A percentile compares a stretch with the other conserved stretches of the same genome.
These are phyloP conservation scores for Parascotia fuliginaria DNA, from an alignment of 2,888 invertebrate species.

Conservation along the genomic window DNA sequence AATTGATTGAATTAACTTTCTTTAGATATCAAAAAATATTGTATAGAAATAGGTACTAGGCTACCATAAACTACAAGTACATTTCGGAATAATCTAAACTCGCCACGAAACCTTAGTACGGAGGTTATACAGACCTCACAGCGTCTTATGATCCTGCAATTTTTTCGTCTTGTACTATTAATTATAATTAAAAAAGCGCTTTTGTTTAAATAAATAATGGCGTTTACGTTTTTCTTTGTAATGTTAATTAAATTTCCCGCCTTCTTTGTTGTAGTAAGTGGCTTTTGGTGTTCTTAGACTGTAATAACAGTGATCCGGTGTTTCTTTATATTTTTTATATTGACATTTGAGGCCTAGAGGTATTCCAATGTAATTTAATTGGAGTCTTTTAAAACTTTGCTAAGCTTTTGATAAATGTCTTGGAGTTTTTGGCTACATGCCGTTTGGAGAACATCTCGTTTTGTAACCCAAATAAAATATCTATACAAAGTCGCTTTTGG, in stretches of 20 bases:
- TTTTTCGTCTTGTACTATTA: constrained; percentile 77
- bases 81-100: too few relatives aligned
- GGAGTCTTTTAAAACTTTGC: constrained; percentile 1
- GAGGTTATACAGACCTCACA: constrained; percentile 42
- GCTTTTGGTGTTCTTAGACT: constrained; percentile 67
- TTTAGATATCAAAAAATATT: too few relatives aligned
- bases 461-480: too few relatives aligned
- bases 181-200: constrained; percentile 81
- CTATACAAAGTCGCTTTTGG: too few relatives aligned
- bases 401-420: not conserved
- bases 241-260: constrained; percentile 78
- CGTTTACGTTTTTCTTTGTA: constrained; percentile 66
- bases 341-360: constrained; percentile 14
- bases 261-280: constrained; percentile 79
- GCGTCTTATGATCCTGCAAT: constrained; percentile 38
- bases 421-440: too few relatives aligned
- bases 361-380: constrained; percentile 10
- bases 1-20: too few relatives aligned
- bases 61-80: too few relatives aligned
- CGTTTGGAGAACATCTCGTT: too few relatives aligned
- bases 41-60: too few relatives aligned
- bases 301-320: constrained; percentile 28
- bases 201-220: constrained; percentile 79
- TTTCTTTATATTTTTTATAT: constrained; percentile 19
- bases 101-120: constrained; percentile 24